These are phyloP conservation scores for Stigmatopora argus DNA, from an alignment of 2,113 vertebrate species.

Conservation along the genomic window DNA sequence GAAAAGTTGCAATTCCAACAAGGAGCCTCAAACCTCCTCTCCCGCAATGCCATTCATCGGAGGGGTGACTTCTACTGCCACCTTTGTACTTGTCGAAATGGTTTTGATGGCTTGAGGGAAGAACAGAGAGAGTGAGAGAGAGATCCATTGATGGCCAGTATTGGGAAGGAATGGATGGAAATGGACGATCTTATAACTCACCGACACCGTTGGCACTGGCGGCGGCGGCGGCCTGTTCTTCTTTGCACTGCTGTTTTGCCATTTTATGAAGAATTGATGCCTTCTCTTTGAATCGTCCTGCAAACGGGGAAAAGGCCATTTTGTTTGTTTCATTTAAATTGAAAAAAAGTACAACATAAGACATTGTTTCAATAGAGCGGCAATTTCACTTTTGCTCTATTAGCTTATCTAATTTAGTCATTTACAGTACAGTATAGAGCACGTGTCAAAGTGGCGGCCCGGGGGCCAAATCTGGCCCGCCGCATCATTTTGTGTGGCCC, in stretches of 20 bases:
- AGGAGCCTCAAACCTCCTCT: constrained; percentile 42
- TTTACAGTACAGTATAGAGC: too few relatives aligned
- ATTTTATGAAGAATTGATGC: constrained; percentile 94
- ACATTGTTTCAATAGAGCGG: too few relatives aligned
- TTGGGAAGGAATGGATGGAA: background rate
- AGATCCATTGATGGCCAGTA: background rate
- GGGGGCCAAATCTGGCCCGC: too few relatives aligned
- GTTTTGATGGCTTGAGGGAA: constrained; percentile 70
- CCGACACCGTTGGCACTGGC: constrained; percentile 73
- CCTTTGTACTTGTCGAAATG: constrained; percentile 77
- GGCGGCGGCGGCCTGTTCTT: constrained; percentile 69
- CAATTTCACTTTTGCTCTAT: too few relatives aligned
- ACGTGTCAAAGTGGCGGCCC: too few relatives aligned
- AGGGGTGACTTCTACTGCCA: constrained; percentile 88
- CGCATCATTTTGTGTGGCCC: too few relatives aligned
- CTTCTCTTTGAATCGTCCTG: constrained; percentile 89
- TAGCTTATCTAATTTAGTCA: too few relatives aligned
- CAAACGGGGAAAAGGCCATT: constrained; percentile 37
- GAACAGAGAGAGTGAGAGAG: background rate
- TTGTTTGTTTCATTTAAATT: background rate
- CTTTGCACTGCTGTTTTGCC: constrained; percentile 88
- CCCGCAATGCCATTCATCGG: constrained; percentile 83
- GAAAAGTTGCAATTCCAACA: background rate
- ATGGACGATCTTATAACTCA: constrained; percentile 31
- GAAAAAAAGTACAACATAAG: too few relatives aligned